These are phyloP conservation scores for Andrena praecox DNA, from an alignment of 2,888 invertebrate genomes.

Conservation along the genomic window DNA sequence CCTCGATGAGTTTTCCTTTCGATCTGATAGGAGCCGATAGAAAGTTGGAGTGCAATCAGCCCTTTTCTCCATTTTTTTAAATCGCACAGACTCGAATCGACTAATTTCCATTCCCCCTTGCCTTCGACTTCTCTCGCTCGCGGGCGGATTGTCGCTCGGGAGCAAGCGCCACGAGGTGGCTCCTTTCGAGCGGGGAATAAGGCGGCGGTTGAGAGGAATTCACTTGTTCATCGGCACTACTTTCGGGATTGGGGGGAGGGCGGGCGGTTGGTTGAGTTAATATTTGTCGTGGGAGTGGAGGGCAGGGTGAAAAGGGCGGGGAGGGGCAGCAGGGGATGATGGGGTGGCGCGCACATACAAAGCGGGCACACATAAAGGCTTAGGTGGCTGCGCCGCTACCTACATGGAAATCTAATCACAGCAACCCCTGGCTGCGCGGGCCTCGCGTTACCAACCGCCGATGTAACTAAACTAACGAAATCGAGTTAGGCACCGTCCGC, in stretches of 20 bases:
- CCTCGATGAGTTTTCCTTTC: too few species aligned
- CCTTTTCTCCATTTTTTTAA: too few species aligned
- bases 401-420: constrained; percentile 85
- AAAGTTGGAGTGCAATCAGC: too few species aligned
- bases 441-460: constrained; percentile 81
- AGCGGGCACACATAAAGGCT: constrained; percentile 75
- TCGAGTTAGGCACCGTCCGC: constrained; percentile 80
- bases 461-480: constrained; percentile 85
- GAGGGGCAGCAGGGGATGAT: neutral
- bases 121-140: too few species aligned
- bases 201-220: constrained; percentile 48
- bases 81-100: too few species aligned
- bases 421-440: constrained; percentile 77
- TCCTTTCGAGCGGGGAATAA: constrained; percentile 31
- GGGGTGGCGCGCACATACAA: constrained; percentile 51
- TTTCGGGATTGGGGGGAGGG: constrained; percentile 61
- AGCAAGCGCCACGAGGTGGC: too few species aligned
- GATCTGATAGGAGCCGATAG: too few species aligned
- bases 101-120: too few species aligned
- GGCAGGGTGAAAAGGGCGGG: constrained; percentile 6
- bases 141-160: too few species aligned
- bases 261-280: constrained; percentile 74
- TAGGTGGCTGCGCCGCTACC: constrained; percentile 73
- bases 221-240: constrained; percentile 69
- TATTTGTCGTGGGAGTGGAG: constrained; percentile 74